A percentile compares a stretch with the other conserved stretches of the same genome.
These are phyloP conservation scores for Hippocampus comes DNA, from an alignment of 2,113 vertebrate genomes.

Conservation along the genomic window DNA sequence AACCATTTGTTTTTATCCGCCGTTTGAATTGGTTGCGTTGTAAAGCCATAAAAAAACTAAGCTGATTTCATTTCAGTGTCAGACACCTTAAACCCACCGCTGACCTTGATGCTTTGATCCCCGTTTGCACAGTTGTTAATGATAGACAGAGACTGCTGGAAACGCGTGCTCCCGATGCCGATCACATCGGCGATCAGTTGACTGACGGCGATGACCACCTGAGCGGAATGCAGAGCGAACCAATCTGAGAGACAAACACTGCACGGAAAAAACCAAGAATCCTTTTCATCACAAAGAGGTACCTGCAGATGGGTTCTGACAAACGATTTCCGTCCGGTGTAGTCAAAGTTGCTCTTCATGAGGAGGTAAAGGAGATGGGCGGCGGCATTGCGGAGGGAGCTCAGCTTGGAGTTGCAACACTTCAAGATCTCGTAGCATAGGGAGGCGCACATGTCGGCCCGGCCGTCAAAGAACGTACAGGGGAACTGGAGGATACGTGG, in stretches of 20 bases:
- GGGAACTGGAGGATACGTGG: conserved; percentile 78
- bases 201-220: conserved; percentile 98
- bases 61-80: background rate
- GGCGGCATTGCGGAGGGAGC: conserved; percentile 87
- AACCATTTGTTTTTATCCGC: background rate
- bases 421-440: conserved; percentile 96
- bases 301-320: conserved; percentile 95
- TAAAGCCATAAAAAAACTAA: background rate
- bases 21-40: background rate
- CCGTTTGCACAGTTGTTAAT: conserved; percentile 98
- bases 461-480: conserved; percentile 91
- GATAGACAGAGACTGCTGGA: conserved; percentile 96
- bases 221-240: background rate
- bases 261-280: background rate
- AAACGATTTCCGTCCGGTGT: conserved; percentile 90
- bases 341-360: conserved; percentile 98
- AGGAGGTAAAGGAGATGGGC: conserved; percentile 97
- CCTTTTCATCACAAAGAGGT: conserved; percentile 12
- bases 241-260: background rate
- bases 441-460: conserved; percentile 94
- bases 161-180: conserved; percentile 94
- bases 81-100: conserved; percentile 5
- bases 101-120: conserved; percentile 90
- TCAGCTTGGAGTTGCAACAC: conserved; percentile 95
- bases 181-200: conserved; percentile 97